These are phyloP conservation scores for Crypturellus tataupa DNA, from an alignment of 2,797 vertebrate genomes.

Conservation along the genomic window DNA sequence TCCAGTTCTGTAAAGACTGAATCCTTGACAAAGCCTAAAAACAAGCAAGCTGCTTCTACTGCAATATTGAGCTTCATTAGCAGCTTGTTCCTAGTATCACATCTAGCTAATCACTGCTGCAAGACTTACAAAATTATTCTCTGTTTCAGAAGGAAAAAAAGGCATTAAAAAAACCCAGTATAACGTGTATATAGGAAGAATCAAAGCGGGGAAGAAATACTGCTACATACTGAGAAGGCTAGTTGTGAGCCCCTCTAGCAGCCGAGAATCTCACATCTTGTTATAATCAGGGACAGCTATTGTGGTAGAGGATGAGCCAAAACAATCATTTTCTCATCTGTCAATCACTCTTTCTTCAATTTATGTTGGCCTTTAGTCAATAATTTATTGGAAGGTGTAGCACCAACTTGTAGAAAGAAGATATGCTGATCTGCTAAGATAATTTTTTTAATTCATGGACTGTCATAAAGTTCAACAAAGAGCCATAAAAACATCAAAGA, in stretches of 20 bases:
- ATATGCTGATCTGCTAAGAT: neutral
- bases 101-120: neutral
- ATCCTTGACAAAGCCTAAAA: neutral
- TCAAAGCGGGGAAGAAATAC: neutral
- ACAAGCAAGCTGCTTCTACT: neutral
- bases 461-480: neutral
- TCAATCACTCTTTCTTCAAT: neutral
- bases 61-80: neutral
- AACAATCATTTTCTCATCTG: neutral
- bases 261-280: neutral
- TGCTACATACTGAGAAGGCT: neutral
- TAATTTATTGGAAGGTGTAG: neutral
- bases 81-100: neutral
- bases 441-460: neutral
- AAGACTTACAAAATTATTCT: neutral
- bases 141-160: neutral
- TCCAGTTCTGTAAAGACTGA: neutral
- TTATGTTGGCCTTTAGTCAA: slow-evolving; percentile 24
- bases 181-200: neutral
- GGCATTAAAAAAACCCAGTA: neutral
- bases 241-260: neutral
- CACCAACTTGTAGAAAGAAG: neutral
- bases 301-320: slow-evolving; percentile 18
- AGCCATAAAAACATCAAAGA: neutral
- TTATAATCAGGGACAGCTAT: neutral